Evolutionary conservation across 1,140 invertebrate species (phyloP).

Genomic region (Laupala kohalensis): DNA sequence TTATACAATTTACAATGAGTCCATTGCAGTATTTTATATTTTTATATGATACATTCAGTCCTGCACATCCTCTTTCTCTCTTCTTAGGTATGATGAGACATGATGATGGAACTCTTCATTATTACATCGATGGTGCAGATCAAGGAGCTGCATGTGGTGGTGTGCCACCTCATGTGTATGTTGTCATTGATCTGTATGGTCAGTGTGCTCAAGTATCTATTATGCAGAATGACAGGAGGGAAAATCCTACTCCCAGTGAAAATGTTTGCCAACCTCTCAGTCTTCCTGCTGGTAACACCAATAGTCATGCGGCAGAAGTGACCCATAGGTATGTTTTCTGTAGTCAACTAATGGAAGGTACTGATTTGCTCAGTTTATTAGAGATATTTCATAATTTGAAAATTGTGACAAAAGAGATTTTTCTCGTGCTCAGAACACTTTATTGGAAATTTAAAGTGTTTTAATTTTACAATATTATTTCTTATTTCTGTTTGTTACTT

Average conservation of each 20-base stretch:
- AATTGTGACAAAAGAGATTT: no score
- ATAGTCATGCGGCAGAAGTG: constrained; percentile 1
- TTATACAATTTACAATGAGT: no score
- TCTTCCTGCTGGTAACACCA: background rate
- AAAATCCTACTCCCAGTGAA: constrained; percentile 10
- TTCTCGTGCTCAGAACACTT: no score
- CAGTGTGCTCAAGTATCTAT: constrained; percentile 79
- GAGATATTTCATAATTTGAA: no score
- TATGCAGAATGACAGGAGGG: constrained; percentile 19
- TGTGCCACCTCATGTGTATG: constrained; percentile 71
- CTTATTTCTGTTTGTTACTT: no score
- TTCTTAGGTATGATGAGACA: constrained; percentile 64
- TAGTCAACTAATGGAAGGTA: no score
- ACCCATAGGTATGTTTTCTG: constrained; percentile 6
- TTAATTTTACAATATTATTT: no score
- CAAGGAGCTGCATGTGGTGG: constrained; percentile 76
- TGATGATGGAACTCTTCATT: constrained; percentile 71
- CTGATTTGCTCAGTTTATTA: no score
- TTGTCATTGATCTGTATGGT: constrained; percentile 89
- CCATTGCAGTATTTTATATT: no score
- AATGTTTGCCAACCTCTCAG: constrained; percentile 17
- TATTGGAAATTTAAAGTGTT: no score
- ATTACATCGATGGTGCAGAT: constrained; percentile 81
- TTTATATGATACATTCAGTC: no score
- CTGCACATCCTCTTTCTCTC: background rate